phyloP scores from a whole-genome alignment of 2,888 invertebrate species.

The Pandemis cinnamomeana region DNA sequence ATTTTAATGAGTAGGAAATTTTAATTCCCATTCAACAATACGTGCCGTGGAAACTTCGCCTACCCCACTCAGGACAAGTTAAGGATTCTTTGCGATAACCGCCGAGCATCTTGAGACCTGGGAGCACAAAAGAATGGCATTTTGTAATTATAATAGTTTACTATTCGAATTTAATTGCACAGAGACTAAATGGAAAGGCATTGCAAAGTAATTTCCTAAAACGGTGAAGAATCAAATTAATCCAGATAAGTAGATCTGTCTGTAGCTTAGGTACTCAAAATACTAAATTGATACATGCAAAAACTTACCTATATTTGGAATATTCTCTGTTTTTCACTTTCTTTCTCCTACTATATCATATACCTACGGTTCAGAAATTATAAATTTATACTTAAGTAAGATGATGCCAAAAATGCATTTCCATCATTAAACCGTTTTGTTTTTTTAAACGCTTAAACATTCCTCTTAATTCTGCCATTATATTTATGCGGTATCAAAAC shows the following conservation, averaged over 20 bases:
- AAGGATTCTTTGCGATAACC: background rate
- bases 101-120: background rate
- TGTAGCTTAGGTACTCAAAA: too few relatives aligned
- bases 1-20: constrained; percentile 36
- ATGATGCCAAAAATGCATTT: background rate
- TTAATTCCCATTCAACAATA: constrained; percentile 18
- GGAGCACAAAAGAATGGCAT: constrained; percentile 3
- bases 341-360: too few relatives aligned
- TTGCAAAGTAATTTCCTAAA: too few relatives aligned
- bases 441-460: background rate
- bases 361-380: background rate
- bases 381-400: background rate
- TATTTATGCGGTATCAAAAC: background rate
- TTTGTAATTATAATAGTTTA: constrained; percentile 5
- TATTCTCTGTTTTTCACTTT: too few relatives aligned
- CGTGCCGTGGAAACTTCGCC: constrained; percentile 6
- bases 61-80: constrained; percentile 9
- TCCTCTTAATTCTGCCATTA: background rate
- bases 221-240: too few relatives aligned
- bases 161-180: background rate
- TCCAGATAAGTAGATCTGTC: too few relatives aligned
- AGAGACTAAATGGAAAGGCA: background rate
- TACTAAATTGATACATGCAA: too few relatives aligned
- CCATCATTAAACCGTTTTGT: background rate
- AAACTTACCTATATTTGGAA: too few relatives aligned